phyloP scores from a whole-genome alignment of 2,113 vertebrate genomes.

The Cephalopholis sonnerati region DNA sequence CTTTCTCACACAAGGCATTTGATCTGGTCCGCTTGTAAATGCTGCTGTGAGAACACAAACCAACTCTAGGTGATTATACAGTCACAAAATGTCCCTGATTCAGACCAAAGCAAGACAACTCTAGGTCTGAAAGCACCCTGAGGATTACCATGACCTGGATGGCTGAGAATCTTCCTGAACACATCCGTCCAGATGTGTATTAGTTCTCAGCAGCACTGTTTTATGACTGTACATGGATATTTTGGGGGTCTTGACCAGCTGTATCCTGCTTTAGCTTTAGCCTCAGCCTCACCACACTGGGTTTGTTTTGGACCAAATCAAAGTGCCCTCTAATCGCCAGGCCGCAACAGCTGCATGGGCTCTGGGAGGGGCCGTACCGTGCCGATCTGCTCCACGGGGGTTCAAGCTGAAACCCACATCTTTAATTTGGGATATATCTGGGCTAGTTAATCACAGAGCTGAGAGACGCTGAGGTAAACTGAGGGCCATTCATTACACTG shows the following conservation, averaged over 20 bases:
- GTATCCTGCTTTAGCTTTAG: conserved; percentile 21
- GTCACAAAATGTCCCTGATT: too few species aligned
- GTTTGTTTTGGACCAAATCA: conserved; percentile 20
- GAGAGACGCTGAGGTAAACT: conserved; percentile 57
- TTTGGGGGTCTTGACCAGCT: conserved; percentile 44
- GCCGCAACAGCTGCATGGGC: conserved; percentile 70
- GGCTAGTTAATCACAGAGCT: conserved; percentile 69
- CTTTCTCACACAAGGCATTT: too few species aligned
- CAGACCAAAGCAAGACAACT: too few species aligned
- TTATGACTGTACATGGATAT: conserved; percentile 21
- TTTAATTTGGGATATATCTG: conserved; percentile 75
- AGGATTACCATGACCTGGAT: too few species aligned
- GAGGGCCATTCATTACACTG: conserved; percentile 63
- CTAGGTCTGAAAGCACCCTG: too few species aligned
- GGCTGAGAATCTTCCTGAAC: too few species aligned
- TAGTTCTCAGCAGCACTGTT: not conserved
- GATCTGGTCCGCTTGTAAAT: too few species aligned
- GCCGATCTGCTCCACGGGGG: conserved; percentile 48
- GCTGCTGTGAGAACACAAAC: too few species aligned
- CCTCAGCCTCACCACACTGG: conserved; percentile 36
- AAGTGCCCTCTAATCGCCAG: conserved; percentile 66
- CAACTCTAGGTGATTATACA: too few species aligned
- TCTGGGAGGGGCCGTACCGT: conserved; percentile 33
- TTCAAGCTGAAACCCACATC: conserved; percentile 59
- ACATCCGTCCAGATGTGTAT: not conserved